Percentiles rank a stretch among this genome's conserved stretches.
Conservation (phyloP, 2,888 invertebrate species). For the Pseudococcus jackbeardsleyi region DNA sequence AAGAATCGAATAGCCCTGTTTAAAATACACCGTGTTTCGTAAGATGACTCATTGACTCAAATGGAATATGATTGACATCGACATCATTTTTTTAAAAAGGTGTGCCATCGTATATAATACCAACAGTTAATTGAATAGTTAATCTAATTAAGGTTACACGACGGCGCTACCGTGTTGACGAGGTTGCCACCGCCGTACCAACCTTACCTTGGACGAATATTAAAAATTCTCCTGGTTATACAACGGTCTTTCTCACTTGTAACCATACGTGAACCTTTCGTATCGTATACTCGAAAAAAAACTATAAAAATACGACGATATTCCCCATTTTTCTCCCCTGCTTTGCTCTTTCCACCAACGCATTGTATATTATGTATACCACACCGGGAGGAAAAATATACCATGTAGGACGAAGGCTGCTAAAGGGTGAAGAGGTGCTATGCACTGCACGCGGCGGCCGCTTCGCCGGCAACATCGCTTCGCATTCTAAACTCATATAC, state of each 20-base stretch:
- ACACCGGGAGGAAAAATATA: neutral
- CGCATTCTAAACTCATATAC: constrained; percentile 53
- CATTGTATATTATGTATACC: neutral
- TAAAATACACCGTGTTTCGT: neutral
- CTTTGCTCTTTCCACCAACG: neutral
- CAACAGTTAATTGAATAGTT: neutral
- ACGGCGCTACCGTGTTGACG: neutral
- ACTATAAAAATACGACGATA: constrained; percentile 9
- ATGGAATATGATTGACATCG: neutral
- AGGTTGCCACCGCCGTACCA: constrained; percentile 31
- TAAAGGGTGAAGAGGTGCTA: neutral
- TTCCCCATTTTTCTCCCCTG: neutral
- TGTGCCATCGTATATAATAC: neutral
- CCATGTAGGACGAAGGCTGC: neutral
- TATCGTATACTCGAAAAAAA: neutral
- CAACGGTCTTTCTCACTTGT: neutral
- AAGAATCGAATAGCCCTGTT: constrained; percentile 11
- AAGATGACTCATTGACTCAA: neutral
- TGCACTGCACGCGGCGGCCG: constrained; percentile 5
- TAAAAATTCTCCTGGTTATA: neutral
- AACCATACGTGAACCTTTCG: neutral
- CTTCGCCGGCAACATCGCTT: constrained; percentile 43
- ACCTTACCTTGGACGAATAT: constrained; percentile 39
- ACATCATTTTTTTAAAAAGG: neutral
- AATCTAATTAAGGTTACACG: constrained; percentile 30